Percentiles rank a stretch among this genome's conserved stretches.
Evolutionary conservation across 2,888 invertebrate genomes (phyloP).

Genomic region (Thereva nobilitata): DNA sequence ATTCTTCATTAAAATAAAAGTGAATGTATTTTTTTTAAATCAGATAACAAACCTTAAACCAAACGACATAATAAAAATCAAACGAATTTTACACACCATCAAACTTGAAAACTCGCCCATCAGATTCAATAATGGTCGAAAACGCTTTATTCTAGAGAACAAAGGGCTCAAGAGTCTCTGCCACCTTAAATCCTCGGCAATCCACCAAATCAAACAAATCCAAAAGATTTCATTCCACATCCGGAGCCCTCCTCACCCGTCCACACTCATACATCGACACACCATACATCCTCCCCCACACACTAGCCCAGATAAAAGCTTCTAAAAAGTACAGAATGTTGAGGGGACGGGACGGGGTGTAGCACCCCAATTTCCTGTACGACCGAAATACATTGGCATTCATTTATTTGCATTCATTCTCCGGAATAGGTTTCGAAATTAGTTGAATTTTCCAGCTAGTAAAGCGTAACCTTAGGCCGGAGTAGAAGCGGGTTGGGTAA

Average conservation of each 20-base stretch:
- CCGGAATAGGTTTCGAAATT: slow-evolving; percentile 26
- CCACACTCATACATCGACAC: background rate
- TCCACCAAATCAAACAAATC: slow-evolving; percentile 34
- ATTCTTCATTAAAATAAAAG: too few species aligned
- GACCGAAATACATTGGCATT: slow-evolving; percentile 10
- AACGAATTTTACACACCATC: slow-evolving; percentile 14
- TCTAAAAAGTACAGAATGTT: too few species aligned
- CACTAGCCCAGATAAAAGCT: too few species aligned
- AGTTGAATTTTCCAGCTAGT: slow-evolving; percentile 34
- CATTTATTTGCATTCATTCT: slow-evolving; percentile 33
- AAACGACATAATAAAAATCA: too few species aligned
- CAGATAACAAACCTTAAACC: background rate
- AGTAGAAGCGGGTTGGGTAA: too few species aligned
- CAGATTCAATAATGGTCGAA: slow-evolving; percentile 1
- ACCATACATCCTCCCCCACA: background rate
- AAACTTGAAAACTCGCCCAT: slow-evolving; percentile 17
- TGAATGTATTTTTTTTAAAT: background rate
- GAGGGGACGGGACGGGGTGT: background rate
- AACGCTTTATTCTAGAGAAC: background rate
- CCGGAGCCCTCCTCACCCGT: background rate
- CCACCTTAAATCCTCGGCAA: slow-evolving; percentile 35
- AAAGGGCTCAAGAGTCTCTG: slow-evolving; percentile 27
- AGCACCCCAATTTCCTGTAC: slow-evolving; percentile 13
- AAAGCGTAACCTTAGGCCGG: slow-evolving; percentile 32
- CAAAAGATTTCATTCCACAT: slow-evolving; percentile 26